phyloP scores from a whole-genome alignment of 2,797 vertebrate genomes.

The Cebuella pygmaea region DNA sequence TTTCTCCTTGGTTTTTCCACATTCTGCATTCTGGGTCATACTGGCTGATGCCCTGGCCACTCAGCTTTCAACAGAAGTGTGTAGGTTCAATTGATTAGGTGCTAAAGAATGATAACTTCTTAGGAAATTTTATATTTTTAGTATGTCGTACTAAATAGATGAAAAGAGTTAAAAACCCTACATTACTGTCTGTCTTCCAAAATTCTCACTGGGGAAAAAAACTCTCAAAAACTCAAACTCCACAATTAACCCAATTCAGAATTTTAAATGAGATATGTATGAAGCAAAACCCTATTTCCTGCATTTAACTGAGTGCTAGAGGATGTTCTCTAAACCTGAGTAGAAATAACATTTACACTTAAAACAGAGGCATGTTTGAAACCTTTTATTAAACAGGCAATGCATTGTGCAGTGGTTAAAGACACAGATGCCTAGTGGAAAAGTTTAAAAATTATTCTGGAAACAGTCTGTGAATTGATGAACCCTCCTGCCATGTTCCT shows the following conservation, averaged over 20 bases:
- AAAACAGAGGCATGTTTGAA: conserved; percentile 10
- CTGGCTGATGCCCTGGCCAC: background rate
- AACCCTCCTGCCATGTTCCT: background rate
- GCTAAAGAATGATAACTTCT: background rate
- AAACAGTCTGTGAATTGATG: conserved; percentile 54
- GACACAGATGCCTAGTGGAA: conserved; percentile 67
- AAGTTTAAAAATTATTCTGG: conserved; percentile 74
- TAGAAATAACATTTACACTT: background rate
- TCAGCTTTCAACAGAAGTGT: background rate
- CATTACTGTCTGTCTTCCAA: background rate
- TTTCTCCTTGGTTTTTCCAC: background rate
- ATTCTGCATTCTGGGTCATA: background rate
- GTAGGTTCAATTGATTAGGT: background rate
- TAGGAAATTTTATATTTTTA: background rate
- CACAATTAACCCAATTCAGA: background rate
- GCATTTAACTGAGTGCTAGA: background rate
- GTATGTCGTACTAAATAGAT: background rate
- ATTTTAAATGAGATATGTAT: background rate
- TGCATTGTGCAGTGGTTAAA: conserved; percentile 52
- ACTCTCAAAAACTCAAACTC: background rate
- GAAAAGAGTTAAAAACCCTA: background rate
- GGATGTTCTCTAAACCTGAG: background rate
- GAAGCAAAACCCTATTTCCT: background rate
- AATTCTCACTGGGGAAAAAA: background rate
- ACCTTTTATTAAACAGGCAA: conserved; percentile 78